Base-by-base conservation (phyloP, 2,888 invertebrate species). In the Cephus nigrinus region DNA sequence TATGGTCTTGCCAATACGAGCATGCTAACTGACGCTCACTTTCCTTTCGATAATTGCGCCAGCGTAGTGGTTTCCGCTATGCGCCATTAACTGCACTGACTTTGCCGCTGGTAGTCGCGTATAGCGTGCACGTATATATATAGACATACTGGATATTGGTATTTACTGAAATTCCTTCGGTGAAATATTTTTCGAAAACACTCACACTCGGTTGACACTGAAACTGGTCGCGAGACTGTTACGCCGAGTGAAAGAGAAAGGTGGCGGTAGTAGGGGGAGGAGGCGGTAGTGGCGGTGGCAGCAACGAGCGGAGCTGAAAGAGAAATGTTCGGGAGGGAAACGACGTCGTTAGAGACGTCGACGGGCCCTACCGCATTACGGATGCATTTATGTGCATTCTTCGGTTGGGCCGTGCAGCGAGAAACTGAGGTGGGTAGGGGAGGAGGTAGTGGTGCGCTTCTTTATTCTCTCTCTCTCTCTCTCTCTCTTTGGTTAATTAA, bases 401-500 rank as follows among this genome's bases (percentile, higher is more conserved):
- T 23, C 55, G 55, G 55, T 55, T 55, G 55, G 55, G 55, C 55
- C 23, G 55, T 55, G 55, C 55, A 55, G 55, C 23, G 55, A 55
- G 55, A 23, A 55, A 9, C 23, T 23, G 23, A 1, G 23, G 31
- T 71, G 71, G 33, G 12, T 9, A n/a, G 33, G 32, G 23, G 32
- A 71, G 71, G 33, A 15, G 71, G 71, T 30, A 33, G 30, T 15
- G 4, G 3, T 31, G 32, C 75, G 76, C 73, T 76, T 76, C 75
- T 77, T 80, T 71, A 33, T 80, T 79, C 12, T 40, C 23, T n/a
- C 55, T 55, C 31, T 55, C 23, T 84, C 82, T 84, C 82, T 82
- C 71, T 69, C 71, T 69, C 71, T 71, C 71, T 71, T 5, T n/a
- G 1, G 80, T 23, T 80, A 81, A 84, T 88, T 87, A 86, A 86